These are phyloP conservation scores for Teleopsis dalmanni DNA, from an alignment of 1,140 invertebrate species.

Conservation along the genomic window DNA sequence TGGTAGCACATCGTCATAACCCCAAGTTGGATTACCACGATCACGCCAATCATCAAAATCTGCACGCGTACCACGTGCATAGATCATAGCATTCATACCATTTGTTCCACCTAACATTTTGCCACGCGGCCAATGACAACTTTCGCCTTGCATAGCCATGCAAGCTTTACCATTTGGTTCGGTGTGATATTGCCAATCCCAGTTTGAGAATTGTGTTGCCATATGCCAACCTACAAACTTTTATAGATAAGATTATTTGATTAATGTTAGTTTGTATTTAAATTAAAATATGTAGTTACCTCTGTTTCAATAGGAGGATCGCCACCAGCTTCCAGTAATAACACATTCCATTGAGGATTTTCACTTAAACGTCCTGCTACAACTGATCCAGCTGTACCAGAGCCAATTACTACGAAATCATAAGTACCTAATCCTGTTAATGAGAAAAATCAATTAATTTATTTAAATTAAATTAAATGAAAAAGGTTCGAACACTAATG, in stretches of 20 bases:
- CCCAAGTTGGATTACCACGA: slow-evolving; percentile 56
- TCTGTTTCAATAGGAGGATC: slow-evolving; percentile 59
- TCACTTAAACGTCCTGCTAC: slow-evolving; percentile 69
- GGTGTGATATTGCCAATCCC: slow-evolving; percentile 43
- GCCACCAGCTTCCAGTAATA: slow-evolving; percentile 71
- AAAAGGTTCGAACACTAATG: slow-evolving; percentile 46
- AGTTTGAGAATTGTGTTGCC: slow-evolving; percentile 36
- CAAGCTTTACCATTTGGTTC: slow-evolving; percentile 39
- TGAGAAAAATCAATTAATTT: slow-evolving; percentile 45
- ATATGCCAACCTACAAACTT: slow-evolving; percentile 40
- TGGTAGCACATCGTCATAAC: slow-evolving; percentile 59
- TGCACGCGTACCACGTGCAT: slow-evolving; percentile 60
- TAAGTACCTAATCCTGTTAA: slow-evolving; percentile 50
- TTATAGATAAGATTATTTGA: not conserved
- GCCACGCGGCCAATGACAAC: slow-evolving; percentile 55
- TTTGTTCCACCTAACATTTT: slow-evolving; percentile 63
- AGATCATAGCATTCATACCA: slow-evolving; percentile 66
- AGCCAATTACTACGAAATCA: slow-evolving; percentile 74
- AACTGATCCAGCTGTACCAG: slow-evolving; percentile 76
- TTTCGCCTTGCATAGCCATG: slow-evolving; percentile 42
- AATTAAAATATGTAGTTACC: slow-evolving; percentile 17
- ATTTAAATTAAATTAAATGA: slow-evolving; percentile 47
- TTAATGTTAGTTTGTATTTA: not conserved
- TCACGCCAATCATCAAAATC: slow-evolving; percentile 61
- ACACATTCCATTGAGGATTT: slow-evolving; percentile 59